Evolutionary conservation across 2,797 vertebrate species (phyloP), one percentile per base, ranked within the genome.

Genomic region (Neostethus bicornis): DNA sequence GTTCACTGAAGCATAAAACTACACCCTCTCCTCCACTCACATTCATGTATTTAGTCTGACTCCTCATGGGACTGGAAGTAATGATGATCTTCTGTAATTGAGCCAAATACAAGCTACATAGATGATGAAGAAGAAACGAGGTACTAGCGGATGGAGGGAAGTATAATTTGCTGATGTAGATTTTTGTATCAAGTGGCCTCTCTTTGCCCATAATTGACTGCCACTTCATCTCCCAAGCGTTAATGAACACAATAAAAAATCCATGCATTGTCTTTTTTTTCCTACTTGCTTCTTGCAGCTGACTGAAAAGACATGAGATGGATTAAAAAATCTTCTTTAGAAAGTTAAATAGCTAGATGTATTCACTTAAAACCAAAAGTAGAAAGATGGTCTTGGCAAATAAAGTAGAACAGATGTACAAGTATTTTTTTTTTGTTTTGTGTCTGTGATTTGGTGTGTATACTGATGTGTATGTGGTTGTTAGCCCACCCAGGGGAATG

Each of bases 31-130:
- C 16, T 1, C 11, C 29, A 31, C 54, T 56, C 58, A 51, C 60
- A 39, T 26, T 3, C 70, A 50, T 8, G 73, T 79, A 73, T 80
- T 79, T 81, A 75, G 59, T 67, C 50, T 44, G 1, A 44, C 67
- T 52, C 53, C 86, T 73, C 62, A 42, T 52, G 71, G 82, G 85
- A 75, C 66, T 51, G 71, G 57, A 77, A 67, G 72, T 50, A 74
- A 66, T 89, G 80, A 80, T 79, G 79, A 88, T 88, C 84, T 75
- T 76, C 71, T 79, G 75, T 90, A 89, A 91, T 90, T 86, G 84
- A 90, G 77, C 77, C 71, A 80, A 60, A 83, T 80, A 83, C 77
- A 73, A 53, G 45, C 46, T 57, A n/a, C n/a, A n/a, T n/a, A 73
- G 79, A 77, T 81, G 60, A 64, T 51, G 29, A 44, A 63, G 49